Percentiles rank a stretch among this genome's conserved stretches.
These are phyloP conservation scores for Chrysolina americana DNA, from an alignment of 2,888 invertebrate species.

Conservation along the genomic window DNA sequence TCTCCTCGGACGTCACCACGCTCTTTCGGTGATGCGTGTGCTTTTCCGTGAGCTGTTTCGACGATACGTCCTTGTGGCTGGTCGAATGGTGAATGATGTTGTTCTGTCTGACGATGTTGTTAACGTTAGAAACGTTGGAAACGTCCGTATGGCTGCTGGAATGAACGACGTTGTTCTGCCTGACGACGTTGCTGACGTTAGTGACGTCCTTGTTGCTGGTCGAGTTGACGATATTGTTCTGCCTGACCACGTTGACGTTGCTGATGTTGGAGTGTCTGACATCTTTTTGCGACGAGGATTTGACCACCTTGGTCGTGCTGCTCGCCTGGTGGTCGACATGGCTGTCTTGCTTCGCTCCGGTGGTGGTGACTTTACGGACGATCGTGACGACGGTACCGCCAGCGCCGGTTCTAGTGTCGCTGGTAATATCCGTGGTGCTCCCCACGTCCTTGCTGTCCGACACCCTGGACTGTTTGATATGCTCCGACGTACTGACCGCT, in stretches of 20 bases:
- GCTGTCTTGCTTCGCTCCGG: constrained; percentile 54
- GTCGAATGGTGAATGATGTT: constrained; percentile 55
- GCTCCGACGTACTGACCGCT: constrained; percentile 37
- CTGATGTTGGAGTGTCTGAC: constrained; percentile 54
- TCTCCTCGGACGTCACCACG: constrained; percentile 81
- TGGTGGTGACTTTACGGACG: constrained; percentile 70
- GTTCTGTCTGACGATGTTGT: constrained; percentile 37
- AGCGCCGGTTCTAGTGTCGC: constrained; percentile 68
- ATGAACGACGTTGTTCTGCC: neutral
- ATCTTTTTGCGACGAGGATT: constrained; percentile 65
- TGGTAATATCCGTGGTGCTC: constrained; percentile 54
- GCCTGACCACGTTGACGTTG: constrained; percentile 35
- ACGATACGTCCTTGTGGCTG: constrained; percentile 48
- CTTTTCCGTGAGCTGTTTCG: constrained; percentile 44
- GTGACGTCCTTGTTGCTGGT: constrained; percentile 49
- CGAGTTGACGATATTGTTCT: constrained; percentile 53
- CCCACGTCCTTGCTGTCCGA: constrained; percentile 45
- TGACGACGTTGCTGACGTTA: neutral
- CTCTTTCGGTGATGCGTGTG: constrained; percentile 78
- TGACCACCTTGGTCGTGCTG: constrained; percentile 54
- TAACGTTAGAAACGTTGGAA: constrained; percentile 14
- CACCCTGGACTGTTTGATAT: constrained; percentile 35
- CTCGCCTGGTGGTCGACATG: constrained; percentile 37
- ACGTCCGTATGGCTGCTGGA: constrained; percentile 22
- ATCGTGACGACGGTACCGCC: constrained; percentile 74